These are phyloP conservation scores for Caenorhabditis remanei DNA, from an alignment of 1,140 invertebrate genomes.

Conservation along the genomic window DNA sequence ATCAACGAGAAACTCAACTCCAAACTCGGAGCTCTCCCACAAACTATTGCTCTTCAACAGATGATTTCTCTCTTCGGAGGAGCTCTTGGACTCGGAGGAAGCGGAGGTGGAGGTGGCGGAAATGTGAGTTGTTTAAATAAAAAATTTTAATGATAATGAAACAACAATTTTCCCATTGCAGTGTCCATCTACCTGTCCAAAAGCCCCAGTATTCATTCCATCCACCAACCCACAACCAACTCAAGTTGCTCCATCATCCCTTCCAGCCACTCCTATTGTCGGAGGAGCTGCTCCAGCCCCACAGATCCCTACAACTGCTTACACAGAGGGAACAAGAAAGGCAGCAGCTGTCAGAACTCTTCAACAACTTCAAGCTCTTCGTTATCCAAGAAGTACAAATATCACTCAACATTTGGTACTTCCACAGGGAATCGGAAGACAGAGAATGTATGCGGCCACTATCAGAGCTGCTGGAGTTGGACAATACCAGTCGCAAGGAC, in stretches of 20 bases:
- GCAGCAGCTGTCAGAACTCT: slow-evolving; percentile 54
- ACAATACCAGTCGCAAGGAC: slow-evolving; percentile 12
- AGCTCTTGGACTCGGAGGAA: slow-evolving; percentile 53
- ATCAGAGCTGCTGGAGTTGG: slow-evolving; percentile 52
- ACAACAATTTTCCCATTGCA: slow-evolving; percentile 23
- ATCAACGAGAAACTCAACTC: slow-evolving; percentile 74
- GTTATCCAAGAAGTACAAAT: slow-evolving; percentile 21
- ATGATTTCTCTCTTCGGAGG: slow-evolving; percentile 67
- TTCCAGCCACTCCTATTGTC: slow-evolving; percentile 1
- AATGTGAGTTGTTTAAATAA: background rate
- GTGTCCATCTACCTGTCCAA: slow-evolving; percentile 65
- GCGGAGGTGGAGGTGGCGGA: slow-evolving; percentile 9
- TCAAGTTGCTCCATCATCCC: slow-evolving; percentile 35
- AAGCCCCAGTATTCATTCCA: slow-evolving; percentile 50
- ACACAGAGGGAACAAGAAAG: slow-evolving; percentile 16
- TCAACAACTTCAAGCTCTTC: slow-evolving; percentile 42
- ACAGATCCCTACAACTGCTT: slow-evolving; percentile 47
- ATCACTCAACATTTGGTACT: slow-evolving; percentile 43
- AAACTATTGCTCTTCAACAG: slow-evolving; percentile 73
- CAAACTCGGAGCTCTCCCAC: slow-evolving; percentile 72
- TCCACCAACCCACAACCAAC: slow-evolving; percentile 50
- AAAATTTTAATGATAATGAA: no score
- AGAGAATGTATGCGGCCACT: slow-evolving; percentile 29
- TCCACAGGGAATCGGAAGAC: slow-evolving; percentile 48
- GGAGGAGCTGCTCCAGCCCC: slow-evolving; percentile 31